These are phyloP conservation scores for Agrilus planipennis DNA, from an alignment of 1,140 invertebrate genomes.

Conservation along the genomic window DNA sequence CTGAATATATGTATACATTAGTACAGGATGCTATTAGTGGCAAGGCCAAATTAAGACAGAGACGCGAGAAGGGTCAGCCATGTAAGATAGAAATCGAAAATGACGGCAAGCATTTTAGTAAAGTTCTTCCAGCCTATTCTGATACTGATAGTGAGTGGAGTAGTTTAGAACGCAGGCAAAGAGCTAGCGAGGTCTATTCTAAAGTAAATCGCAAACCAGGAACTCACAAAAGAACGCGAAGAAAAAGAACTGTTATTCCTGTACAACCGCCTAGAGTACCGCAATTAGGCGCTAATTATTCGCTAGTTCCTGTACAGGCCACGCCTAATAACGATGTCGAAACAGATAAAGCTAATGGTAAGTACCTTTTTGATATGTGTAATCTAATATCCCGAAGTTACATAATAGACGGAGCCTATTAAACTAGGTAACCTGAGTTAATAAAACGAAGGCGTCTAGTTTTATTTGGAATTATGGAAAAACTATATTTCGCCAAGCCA, in stretches of 20 bases:
- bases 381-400: background rate
- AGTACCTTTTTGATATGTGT: slow-evolving; percentile 13
- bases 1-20: slow-evolving; percentile 47
- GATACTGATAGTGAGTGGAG: slow-evolving; percentile 82
- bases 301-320: slow-evolving; percentile 40
- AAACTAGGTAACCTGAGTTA: too few species aligned
- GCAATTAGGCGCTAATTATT: slow-evolving; percentile 40
- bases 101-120: too few species aligned
- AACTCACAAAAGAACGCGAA: slow-evolving; percentile 66
- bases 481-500: background rate
- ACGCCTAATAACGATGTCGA: slow-evolving; percentile 32
- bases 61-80: slow-evolving; percentile 50
- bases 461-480: too few species aligned
- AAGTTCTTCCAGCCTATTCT: slow-evolving; percentile 49
- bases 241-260: slow-evolving; percentile 64
- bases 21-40: slow-evolving; percentile 53
- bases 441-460: too few species aligned
- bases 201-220: slow-evolving; percentile 58
- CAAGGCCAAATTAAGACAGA: slow-evolving; percentile 45
- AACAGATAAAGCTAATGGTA: slow-evolving; percentile 32
- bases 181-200: slow-evolving; percentile 49
- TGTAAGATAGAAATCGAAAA: slow-evolving; percentile 34
- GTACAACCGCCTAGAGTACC: slow-evolving; percentile 79
- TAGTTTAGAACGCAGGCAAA: slow-evolving; percentile 56
- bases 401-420: too few species aligned